phyloP scores from a whole-genome alignment of 2,888 invertebrate genomes.

The Dolomedes plantarius region DNA sequence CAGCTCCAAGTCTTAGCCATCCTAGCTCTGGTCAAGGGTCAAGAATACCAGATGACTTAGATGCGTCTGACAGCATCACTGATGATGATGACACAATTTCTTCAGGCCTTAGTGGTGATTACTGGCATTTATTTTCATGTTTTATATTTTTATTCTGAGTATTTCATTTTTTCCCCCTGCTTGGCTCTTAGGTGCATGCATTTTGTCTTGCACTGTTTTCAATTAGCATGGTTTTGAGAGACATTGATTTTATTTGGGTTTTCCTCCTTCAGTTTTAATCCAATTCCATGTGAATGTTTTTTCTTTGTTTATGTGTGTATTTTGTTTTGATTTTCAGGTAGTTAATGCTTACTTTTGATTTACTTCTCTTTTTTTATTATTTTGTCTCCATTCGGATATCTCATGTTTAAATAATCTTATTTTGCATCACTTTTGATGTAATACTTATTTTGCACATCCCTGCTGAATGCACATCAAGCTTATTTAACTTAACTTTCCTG shows the following conservation, averaged over 20 bases:
- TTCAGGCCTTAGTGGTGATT: conserved; percentile 74
- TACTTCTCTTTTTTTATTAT: neutral
- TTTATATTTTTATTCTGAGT: neutral
- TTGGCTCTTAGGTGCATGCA: neutral
- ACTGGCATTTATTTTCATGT: conserved; percentile 36
- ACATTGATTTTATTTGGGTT: neutral
- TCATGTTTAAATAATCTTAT: neutral
- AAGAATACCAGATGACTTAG: conserved; percentile 70
- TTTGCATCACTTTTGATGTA: neutral
- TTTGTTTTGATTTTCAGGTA: neutral
- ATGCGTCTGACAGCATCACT: conserved; percentile 73
- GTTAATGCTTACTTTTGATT: too few relatives aligned
- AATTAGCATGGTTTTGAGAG: neutral
- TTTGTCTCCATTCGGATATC: neutral
- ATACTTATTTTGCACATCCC: neutral
- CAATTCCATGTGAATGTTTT: neutral
- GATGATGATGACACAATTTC: conserved; percentile 74
- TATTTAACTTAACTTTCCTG: neutral
- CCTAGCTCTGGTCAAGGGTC: conserved; percentile 59
- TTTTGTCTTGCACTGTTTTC: conserved; percentile 1
- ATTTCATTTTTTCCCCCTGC: neutral
- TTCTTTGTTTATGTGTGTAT: too few relatives aligned
- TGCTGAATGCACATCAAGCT: conserved; percentile 6
- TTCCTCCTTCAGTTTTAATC: neutral
- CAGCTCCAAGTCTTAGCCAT: conserved; percentile 71